Base-by-base conservation (phyloP, 2,888 invertebrate species). In the Eilema sororculum region DNA sequence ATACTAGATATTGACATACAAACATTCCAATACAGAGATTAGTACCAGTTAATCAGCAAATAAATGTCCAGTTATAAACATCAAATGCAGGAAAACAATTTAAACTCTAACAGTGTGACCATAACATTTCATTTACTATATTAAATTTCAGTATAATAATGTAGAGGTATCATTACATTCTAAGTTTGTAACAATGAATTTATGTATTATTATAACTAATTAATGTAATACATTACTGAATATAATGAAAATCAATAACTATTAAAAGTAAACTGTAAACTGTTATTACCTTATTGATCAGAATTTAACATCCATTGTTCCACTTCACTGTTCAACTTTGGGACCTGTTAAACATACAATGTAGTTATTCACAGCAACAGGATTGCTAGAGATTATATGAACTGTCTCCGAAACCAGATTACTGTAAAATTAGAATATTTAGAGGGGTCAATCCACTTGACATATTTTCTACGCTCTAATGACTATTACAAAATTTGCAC, bases 391-490 rank as follows among this genome's bases (percentile, higher is more conserved):
- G 65, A 75, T 76, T 68, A 69, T 52, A 66, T 66, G 72, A 56
- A 77, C 72, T 71, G 72, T 28, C 52, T 72, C 70, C 37, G 69
- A 73, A 76, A 72, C 78, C 70, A 79, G 78, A 84, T 81, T 83
- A 81, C 75, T 81, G 75, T 84, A 79, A 75, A 79, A 75, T 79
- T 78, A 84, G 76, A 80, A 85, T 80, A 84, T 79, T 80, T 79
- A 79, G 79, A 79, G 87, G 87, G 89, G 85, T 88, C 87, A 86
- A 86, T 89, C 85, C 83, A 89, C 88, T 89, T 94, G 94, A 94
- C 95, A 95, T 93, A 89, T 89, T 94, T 95, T 93, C 92, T 89
- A 94, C 93, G 95, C 89, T 94, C 94, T 90, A 91, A 89, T 91
- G 93, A 91, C 86, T 89, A 88, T 95, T 95, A 93, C 95, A 94